Conservation (phyloP, 2,113 vertebrate genomes). For the Bambusicola thoracicus region DNA sequence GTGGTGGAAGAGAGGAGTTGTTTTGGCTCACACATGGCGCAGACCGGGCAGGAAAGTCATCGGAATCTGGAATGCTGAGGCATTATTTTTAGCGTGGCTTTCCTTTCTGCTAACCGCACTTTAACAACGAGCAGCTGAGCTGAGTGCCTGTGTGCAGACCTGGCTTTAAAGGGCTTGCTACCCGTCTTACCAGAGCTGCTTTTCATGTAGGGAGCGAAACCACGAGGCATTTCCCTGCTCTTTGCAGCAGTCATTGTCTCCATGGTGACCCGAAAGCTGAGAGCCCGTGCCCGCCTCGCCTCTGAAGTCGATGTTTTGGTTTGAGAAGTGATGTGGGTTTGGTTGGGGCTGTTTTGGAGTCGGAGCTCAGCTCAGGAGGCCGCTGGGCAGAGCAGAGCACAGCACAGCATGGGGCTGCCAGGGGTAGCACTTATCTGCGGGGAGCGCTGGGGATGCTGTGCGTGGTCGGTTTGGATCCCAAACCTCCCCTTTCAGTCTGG, state of each 20-base stretch:
- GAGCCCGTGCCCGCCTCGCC: background rate
- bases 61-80: conserved; percentile 9
- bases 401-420: background rate
- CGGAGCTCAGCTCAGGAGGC: conserved; percentile 5
- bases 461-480: background rate
- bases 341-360: background rate
- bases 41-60: conserved; percentile 16
- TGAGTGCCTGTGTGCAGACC: background rate
- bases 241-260: background rate
- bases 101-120: conserved; percentile 25
- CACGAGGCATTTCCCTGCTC: background rate
- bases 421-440: background rate
- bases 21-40: conserved; percentile 24
- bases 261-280: conserved; percentile 2
- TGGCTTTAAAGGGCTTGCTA: background rate
- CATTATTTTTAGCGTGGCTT: conserved; percentile 54
- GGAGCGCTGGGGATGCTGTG: fast-evolving
- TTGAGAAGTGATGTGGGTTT: background rate
- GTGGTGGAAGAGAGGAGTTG: background rate
- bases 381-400: background rate
- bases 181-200: background rate
- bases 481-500: background rate
- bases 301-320: background rate
- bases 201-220: conserved; percentile 17
- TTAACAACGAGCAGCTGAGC: conserved; percentile 32